Conservation (phyloP, 2,888 invertebrate species). For the Drosophila sordidula region DNA sequence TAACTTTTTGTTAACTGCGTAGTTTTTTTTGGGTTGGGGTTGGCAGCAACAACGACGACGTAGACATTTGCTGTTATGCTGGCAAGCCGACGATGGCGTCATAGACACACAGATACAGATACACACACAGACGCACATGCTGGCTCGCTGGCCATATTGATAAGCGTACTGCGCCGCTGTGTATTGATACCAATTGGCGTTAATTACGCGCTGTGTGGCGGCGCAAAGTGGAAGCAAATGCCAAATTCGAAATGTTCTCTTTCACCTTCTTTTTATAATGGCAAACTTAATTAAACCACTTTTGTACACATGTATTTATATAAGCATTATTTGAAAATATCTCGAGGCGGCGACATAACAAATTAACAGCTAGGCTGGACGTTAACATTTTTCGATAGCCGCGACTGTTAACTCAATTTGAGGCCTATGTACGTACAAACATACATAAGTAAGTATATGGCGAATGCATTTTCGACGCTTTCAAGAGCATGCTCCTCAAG, state of each 20-base stretch:
- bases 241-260: not conserved
- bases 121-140: constrained; percentile 4
- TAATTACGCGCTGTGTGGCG: constrained; percentile 17
- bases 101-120: constrained; percentile 49
- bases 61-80: constrained; percentile 61
- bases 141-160: constrained; percentile 24
- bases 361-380: constrained; percentile 27
- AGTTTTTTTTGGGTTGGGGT: constrained; percentile 68
- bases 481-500: constrained; percentile 57
- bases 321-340: not conserved
- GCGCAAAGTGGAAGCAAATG: constrained; percentile 1
- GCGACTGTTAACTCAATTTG: constrained; percentile 39
- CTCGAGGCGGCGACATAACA: constrained; percentile 16
- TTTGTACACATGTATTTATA: not conserved
- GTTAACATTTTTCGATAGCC: constrained; percentile 28
- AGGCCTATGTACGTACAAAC: constrained; percentile 9
- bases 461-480: constrained; percentile 62
- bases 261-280: not conserved
- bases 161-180: constrained; percentile 31
- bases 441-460: constrained; percentile 26
- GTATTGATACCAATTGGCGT: constrained; percentile 37
- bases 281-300: constrained; percentile 13
- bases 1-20: constrained; percentile 73
- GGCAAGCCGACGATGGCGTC: constrained; percentile 67
- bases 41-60: constrained; percentile 46